Evolutionary conservation across 1,140 invertebrate species (phyloP).

Genomic region (Aethina tumida): DNA sequence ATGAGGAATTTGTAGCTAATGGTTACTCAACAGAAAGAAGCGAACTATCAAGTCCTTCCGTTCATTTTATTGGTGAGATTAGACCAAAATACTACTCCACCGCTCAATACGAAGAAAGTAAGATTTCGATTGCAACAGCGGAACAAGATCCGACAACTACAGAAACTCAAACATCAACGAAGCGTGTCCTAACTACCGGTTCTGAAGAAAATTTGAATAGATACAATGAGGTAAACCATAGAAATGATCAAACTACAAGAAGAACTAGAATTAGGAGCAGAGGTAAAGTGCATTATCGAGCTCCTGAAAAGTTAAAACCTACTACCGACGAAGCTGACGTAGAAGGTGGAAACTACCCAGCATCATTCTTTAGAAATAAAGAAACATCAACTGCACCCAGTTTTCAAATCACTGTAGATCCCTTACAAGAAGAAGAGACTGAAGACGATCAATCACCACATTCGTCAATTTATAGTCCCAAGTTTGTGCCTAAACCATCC

Average conservation of each 20-base stretch:
- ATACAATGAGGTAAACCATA: slow-evolving; percentile 15
- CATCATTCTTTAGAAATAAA: slow-evolving; percentile 21
- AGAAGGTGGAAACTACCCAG: slow-evolving; percentile 31
- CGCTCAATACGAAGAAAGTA: slow-evolving; percentile 10
- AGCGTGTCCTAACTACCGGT: no score
- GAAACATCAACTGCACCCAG: slow-evolving; percentile 14
- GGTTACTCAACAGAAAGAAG: not conserved
- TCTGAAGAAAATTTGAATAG: no score
- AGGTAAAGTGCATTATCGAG: slow-evolving; percentile 26
- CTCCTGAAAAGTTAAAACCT: slow-evolving; percentile 20
- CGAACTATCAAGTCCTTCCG: slow-evolving; percentile 10
- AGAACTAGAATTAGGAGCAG: slow-evolving; percentile 18
- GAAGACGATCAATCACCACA: slow-evolving; percentile 30
- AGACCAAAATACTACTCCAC: slow-evolving; percentile 27
- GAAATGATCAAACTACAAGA: slow-evolving; percentile 18
- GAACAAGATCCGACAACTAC: slow-evolving; percentile 13
- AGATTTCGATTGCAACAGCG: slow-evolving; percentile 13
- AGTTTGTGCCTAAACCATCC: slow-evolving; percentile 10
- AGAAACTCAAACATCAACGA: slow-evolving; percentile 18
- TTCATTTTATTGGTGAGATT: slow-evolving; percentile 32
- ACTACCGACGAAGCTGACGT: slow-evolving; percentile 23
- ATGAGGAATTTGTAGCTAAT: no score
- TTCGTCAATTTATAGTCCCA: slow-evolving; percentile 24
- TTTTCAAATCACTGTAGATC: slow-evolving; percentile 33
- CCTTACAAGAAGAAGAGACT: slow-evolving; percentile 14